Evolutionary conservation across 64 coral and sea anemone genomes (phyloP).

Genomic region (Montipora capricornis): DNA sequence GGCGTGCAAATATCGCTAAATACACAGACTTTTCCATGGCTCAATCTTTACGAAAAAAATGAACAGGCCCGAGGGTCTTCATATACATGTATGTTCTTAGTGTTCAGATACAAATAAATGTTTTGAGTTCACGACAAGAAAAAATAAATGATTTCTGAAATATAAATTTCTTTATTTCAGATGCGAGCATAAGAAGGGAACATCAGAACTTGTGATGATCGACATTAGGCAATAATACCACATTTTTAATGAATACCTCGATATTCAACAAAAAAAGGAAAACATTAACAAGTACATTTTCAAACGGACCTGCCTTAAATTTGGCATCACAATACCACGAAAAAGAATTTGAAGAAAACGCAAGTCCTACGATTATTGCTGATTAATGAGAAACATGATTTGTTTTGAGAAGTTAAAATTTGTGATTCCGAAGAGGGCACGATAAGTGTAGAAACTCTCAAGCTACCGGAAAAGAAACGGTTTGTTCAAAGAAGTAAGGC

Average conservation of each 20-base stretch:
- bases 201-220: neutral
- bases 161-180: neutral
- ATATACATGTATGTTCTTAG: neutral
- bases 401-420: slow-evolving; percentile 13
- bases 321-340: neutral
- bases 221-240: too few relatives aligned
- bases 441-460: slow-evolving; percentile 13
- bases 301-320: neutral
- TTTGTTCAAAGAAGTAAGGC: slow-evolving; percentile 13
- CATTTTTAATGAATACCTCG: neutral
- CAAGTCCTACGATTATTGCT: neutral
- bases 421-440: neutral
- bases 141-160: neutral
- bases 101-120: neutral
- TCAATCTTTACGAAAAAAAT: neutral
- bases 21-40: neutral
- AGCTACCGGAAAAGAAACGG: slow-evolving; percentile 16
- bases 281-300: neutral
- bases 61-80: neutral
- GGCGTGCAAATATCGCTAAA: neutral
- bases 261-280: neutral
- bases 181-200: neutral
- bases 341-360: neutral
- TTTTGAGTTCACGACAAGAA: neutral
- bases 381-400: neutral